Percentiles rank a stretch among this genome's conserved stretches.
These are phyloP conservation scores for Rhinoderma darwinii DNA, from an alignment of 2,113 vertebrate genomes.

Conservation along the genomic window DNA sequence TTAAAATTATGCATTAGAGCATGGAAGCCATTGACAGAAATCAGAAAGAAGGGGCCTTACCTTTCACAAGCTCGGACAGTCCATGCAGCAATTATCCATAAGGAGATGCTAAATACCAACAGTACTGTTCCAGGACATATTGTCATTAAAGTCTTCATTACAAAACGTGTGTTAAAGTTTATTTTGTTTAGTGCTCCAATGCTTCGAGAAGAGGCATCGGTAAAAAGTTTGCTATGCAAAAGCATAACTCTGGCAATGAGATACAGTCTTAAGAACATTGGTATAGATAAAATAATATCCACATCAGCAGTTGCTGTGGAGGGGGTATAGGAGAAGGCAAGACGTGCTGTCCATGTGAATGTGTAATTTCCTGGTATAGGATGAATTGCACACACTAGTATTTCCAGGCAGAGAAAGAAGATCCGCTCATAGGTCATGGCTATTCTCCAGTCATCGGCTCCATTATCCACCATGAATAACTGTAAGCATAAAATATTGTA, in stretches of 20 bases:
- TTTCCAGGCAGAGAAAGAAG: conserved; percentile 99
- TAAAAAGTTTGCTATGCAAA: conserved; percentile 99
- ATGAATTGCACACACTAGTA: conserved; percentile 97
- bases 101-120: conserved; percentile 99
- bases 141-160: conserved; percentile 99
- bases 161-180: conserved; percentile 99
- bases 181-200: conserved; percentile 99
- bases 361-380: conserved; percentile 98
- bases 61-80: conserved; percentile 99
- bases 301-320: conserved; percentile 96
- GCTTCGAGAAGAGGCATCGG: conserved; percentile 97
- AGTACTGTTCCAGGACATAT: conserved; percentile 98
- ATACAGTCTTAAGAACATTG: conserved; percentile 99
- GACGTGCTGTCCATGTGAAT: conserved; percentile 97
- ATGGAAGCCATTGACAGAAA: background rate
- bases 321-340: conserved; percentile 92
- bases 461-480: conserved; percentile 99
- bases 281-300: conserved; percentile 99
- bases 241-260: conserved; percentile 99
- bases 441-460: conserved; percentile 99
- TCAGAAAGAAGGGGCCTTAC: conserved; percentile 76
- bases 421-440: conserved; percentile 99
- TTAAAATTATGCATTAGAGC: background rate
- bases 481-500: conserved; percentile 75
- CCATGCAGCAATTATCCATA: conserved; percentile 99